Evolutionary conservation across 2,888 invertebrate species (phyloP).

Genomic region (Patella pellucida): DNA sequence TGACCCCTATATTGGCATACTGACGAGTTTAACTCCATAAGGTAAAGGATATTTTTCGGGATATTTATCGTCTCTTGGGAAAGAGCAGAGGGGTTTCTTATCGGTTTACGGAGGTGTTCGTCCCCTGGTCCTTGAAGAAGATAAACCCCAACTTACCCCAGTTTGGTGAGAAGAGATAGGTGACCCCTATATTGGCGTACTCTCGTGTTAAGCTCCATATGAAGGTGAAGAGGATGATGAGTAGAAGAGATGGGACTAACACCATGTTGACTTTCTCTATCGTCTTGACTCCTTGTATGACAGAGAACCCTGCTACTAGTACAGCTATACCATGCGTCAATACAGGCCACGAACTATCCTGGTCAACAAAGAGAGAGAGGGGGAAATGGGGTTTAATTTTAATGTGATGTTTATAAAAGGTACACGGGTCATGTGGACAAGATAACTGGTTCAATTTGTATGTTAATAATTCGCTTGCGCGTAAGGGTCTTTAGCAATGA

Average conservation of each 20-base stretch:
- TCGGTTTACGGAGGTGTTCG: too few relatives aligned
- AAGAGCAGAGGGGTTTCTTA: too few relatives aligned
- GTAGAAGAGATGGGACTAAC: constrained; percentile 58
- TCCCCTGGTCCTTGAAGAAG: too few relatives aligned
- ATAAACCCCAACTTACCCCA: constrained; percentile 50
- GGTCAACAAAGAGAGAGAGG: constrained; percentile 11
- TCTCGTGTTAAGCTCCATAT: constrained; percentile 59
- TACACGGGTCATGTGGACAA: too few relatives aligned
- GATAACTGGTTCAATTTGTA: too few relatives aligned
- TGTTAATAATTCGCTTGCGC: too few relatives aligned
- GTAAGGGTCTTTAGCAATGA: too few relatives aligned
- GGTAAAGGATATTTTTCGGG: constrained; percentile 39
- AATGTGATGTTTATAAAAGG: too few relatives aligned
- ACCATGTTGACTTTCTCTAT: constrained; percentile 66
- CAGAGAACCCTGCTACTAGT: constrained; percentile 50
- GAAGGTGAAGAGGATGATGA: constrained; percentile 60
- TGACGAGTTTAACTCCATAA: constrained; percentile 61
- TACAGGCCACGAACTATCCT: constrained; percentile 62
- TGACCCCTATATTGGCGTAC: constrained; percentile 55
- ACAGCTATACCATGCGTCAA: constrained; percentile 56
- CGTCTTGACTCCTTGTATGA: constrained; percentile 60
- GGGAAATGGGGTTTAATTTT: too few relatives aligned
- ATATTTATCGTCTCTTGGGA: too few relatives aligned
- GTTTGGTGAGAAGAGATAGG: constrained; percentile 61
- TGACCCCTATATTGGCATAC: constrained; percentile 54